A percentile compares a stretch with the other conserved stretches of the same genome.
phyloP scores from a whole-genome alignment of 2,797 vertebrate species.

The Crocodylus rhombifer region DNA sequence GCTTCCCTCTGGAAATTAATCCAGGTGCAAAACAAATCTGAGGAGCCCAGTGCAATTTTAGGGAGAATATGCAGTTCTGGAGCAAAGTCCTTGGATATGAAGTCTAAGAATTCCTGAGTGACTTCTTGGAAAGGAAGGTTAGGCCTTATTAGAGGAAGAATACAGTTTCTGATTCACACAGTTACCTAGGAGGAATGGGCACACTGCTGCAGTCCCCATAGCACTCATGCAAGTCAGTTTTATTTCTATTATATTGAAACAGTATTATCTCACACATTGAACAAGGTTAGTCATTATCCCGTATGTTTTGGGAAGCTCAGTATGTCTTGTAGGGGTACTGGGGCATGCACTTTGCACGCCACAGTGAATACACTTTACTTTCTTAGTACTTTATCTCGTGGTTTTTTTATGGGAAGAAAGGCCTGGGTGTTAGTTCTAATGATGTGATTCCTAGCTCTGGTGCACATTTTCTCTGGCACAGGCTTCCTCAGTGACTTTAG shows the following conservation, averaged over 20 bases:
- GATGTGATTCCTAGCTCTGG: not conserved
- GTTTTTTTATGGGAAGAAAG: not conserved
- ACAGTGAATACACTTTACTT: not conserved
- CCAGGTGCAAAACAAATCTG: not conserved
- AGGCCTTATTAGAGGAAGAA: rapidly evolving
- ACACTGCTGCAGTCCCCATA: not conserved
- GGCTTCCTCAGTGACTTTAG: not conserved
- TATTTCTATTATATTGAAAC: not conserved
- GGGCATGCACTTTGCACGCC: not conserved
- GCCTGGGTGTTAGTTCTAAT: not conserved
- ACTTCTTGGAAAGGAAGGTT: not conserved
- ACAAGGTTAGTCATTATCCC: not conserved
- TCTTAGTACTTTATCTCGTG: not conserved
- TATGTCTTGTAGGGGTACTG: not conserved
- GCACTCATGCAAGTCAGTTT: not conserved
- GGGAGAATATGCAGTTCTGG: not conserved
- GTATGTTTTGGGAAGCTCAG: not conserved
- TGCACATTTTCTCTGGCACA: not conserved
- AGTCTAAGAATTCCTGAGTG: not conserved
- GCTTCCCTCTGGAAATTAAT: not conserved
- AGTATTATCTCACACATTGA: not conserved
- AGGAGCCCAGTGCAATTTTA: not conserved
- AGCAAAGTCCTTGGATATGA: not conserved
- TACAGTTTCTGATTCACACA: not conserved
- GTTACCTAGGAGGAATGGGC: not conserved